Evolutionary conservation across 2,888 invertebrate genomes (phyloP).

Genomic region (Polymixis flavicincta): DNA sequence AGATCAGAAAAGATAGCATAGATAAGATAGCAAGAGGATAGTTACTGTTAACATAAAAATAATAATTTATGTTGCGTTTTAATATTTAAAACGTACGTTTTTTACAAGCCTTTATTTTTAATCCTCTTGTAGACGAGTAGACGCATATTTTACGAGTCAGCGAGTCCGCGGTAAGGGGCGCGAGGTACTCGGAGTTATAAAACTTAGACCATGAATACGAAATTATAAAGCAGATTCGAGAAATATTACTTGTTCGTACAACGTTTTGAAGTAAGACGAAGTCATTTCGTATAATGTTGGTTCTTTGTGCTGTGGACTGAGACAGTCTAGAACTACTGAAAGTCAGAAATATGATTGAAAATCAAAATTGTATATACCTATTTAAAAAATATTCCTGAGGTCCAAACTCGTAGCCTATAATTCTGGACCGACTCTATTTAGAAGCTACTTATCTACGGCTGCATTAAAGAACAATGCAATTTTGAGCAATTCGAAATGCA

Average conservation of each 20-base stretch:
- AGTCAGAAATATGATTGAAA: background rate
- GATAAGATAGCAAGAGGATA: background rate
- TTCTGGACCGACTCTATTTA: background rate
- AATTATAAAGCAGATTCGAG: slow-evolving; percentile 45
- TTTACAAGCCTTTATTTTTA: slow-evolving; percentile 31
- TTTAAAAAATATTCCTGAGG: background rate
- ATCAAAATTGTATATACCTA: too few species aligned
- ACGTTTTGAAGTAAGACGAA: slow-evolving; percentile 25
- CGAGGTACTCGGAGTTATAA: slow-evolving; percentile 43
- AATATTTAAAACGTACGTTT: slow-evolving; percentile 15
- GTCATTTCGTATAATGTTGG: slow-evolving; percentile 5
- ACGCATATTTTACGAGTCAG: slow-evolving; percentile 49
- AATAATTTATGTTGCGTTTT: background rate
- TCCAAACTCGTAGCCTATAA: background rate
- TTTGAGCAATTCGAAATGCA: background rate
- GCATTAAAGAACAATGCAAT: background rate
- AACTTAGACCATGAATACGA: slow-evolving; percentile 56
- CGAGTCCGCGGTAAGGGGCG: slow-evolving; percentile 35
- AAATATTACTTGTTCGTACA: slow-evolving; percentile 43
- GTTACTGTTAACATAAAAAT: slow-evolving; percentile 1
- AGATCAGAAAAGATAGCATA: background rate
- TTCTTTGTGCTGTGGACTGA: slow-evolving; percentile 5
- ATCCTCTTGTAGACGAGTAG: slow-evolving; percentile 34
- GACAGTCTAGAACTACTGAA: slow-evolving; percentile 26
- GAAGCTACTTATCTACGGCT: background rate